Percentiles rank a stretch among this genome's conserved stretches.
These are phyloP conservation scores for Tamandua tetradactyla DNA, from an alignment of 2,797 vertebrate genomes.

Conservation along the genomic window DNA sequence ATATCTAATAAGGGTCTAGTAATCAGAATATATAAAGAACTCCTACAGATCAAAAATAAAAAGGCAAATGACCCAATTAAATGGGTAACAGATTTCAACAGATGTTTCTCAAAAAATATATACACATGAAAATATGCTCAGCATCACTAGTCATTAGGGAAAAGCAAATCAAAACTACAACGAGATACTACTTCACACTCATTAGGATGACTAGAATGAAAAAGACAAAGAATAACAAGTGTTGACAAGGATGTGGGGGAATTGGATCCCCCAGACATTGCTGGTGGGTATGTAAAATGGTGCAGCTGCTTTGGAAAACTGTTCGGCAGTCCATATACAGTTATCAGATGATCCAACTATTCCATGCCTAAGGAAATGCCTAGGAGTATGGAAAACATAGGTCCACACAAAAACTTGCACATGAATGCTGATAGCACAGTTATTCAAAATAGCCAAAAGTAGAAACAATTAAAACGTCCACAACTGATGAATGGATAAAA, in stretches of 20 bases:
- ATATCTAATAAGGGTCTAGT: background rate
- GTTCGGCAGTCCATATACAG: too few relatives aligned
- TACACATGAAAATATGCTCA: background rate
- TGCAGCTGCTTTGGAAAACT: too few relatives aligned
- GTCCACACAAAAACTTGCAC: background rate
- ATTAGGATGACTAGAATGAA: background rate
- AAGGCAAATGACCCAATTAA: too few relatives aligned
- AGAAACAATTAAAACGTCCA: too few relatives aligned
- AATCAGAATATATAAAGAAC: background rate
- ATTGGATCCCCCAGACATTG: background rate
- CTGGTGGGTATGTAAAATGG: too few relatives aligned
- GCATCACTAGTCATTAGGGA: background rate
- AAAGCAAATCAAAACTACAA: background rate
- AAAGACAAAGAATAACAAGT: background rate
- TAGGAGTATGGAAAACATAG: background rate
- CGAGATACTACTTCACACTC: too few relatives aligned
- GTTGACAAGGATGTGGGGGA: background rate
- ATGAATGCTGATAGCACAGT: background rate
- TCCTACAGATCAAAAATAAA: too few relatives aligned
- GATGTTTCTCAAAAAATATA: too few relatives aligned
- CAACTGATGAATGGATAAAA: too few relatives aligned
- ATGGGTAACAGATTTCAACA: too few relatives aligned
- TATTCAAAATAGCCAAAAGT: too few relatives aligned
- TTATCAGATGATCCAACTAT: too few relatives aligned
- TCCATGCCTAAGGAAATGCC: background rate